Base-by-base conservation (phyloP, 1,140 invertebrate species). In the Drosophila azteca region DNA sequence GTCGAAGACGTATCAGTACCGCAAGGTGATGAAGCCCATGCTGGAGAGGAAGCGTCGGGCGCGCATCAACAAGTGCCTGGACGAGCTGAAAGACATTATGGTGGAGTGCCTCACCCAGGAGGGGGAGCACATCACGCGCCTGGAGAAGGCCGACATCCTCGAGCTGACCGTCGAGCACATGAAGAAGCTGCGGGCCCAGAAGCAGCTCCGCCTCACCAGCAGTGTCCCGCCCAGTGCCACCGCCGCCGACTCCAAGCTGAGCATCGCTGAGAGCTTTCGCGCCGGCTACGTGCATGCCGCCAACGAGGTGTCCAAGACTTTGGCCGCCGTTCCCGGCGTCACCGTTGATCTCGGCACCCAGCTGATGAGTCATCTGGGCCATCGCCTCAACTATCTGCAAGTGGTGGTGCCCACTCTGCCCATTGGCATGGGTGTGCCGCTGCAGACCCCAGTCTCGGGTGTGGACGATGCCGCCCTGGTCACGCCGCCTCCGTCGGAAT, bases 91-190 rank as follows among this genome's bases (percentile, higher is more conserved):
- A 92, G 95, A 96, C 81, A 94, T 98, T 26, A 96, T 97, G 94
- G 94, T 91, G 39, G 90, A 90, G 70, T 91, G 90, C 50, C 52
- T 90, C 7, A 91, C 88, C 4, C 91, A 92, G 67, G 95, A 96
- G 91, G 95, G 95, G 35, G 95, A 96, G 90, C 96, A 96, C 82
- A 94, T 96, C 58, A 96, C 95, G 77, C 97, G 97, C 90, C 92
- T 97, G 90, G 97, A 98, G 92, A 98, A 98, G 92, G 97, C 97
- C 44, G 97, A 98, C 90, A 97, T 98, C 80, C 93, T 98, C 68
- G 97, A 98, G 91, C 93, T 98, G 92, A 97, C 97, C 2, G 97
- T 98, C 52, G 95, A 96, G 79, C 96, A 97, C 92, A 93, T 98
- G 75, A 91, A 96, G 95, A 89, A 95, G 88, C 91, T 96, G 26